A percentile compares a stretch with the other conserved stretches of the same genome.
phyloP scores from a whole-genome alignment of 2,113 vertebrate genomes.

The Nerophis ophidion region DNA sequence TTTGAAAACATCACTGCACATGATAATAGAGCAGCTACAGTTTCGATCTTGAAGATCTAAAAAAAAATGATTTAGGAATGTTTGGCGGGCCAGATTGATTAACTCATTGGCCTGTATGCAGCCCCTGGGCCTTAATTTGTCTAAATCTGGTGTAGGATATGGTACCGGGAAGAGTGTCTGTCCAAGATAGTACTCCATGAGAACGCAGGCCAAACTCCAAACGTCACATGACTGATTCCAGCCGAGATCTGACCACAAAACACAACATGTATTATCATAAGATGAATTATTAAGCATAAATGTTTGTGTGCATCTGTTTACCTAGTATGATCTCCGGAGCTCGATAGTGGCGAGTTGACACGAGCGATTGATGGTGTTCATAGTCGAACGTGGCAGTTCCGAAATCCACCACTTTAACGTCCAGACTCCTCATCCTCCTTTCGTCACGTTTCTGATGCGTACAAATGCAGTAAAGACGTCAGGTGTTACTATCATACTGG shows the following conservation, averaged over 20 bases:
- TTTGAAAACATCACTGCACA: too few relatives aligned
- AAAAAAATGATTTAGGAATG: too few relatives aligned
- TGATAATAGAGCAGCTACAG: too few relatives aligned
- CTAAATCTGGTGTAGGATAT: not conserved
- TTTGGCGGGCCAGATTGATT: too few relatives aligned
- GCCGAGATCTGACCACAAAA: constrained; percentile 76
- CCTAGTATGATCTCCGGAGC: constrained; percentile 94
- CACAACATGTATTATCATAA: not conserved
- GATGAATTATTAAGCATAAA: too few relatives aligned
- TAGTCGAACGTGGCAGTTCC: constrained; percentile 92
- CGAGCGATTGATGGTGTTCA: constrained; percentile 85
- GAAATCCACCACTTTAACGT: constrained; percentile 94
- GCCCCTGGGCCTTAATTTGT: too few relatives aligned
- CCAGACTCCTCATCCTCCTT: constrained; percentile 76
- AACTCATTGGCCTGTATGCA: too few relatives aligned
- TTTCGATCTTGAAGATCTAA: too few relatives aligned
- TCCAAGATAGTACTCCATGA: constrained; percentile 91
- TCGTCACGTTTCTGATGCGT: constrained; percentile 75
- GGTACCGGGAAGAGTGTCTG: constrained; percentile 84
- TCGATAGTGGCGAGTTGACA: constrained; percentile 91
- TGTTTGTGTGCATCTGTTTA: constrained; percentile 43
- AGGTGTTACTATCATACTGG: not conserved
- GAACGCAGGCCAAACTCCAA: constrained; percentile 93
- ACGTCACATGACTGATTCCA: constrained; percentile 94
- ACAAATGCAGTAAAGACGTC: constrained; percentile 1